A percentile compares a stretch with the other conserved stretches of the same genome.
phyloP scores from a whole-genome alignment of 2,113 vertebrate species.

The Microtus montanus region DNA sequence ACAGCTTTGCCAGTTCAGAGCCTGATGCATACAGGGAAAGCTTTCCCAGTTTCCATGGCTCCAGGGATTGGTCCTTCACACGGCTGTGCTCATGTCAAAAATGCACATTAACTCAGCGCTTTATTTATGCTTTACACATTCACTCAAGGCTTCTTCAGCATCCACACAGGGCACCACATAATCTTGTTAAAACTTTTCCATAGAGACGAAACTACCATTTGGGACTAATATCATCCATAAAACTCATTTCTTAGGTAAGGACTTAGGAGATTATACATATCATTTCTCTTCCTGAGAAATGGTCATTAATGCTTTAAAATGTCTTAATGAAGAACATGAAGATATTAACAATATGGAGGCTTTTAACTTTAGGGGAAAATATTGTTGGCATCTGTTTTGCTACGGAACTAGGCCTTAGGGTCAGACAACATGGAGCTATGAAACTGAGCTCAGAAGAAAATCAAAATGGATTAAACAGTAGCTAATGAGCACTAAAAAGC shows the following conservation, averaged over 20 bases:
- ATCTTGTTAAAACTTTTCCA: not conserved
- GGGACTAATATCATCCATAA: not conserved
- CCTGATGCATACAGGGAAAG: not conserved
- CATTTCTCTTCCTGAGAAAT: not conserved
- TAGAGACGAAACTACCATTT: not conserved
- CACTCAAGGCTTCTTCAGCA: not conserved
- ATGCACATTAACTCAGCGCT: not conserved
- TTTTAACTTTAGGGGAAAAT: not conserved
- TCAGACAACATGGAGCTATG: not conserved
- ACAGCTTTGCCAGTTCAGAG: not conserved
- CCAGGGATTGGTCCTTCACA: no score
- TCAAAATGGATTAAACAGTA: not conserved
- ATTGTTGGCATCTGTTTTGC: not conserved
- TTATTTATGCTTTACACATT: not conserved
- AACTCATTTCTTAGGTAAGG: not conserved
- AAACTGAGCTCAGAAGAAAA: not conserved
- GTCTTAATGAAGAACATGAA: not conserved
- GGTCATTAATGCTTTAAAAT: constrained; percentile 11
- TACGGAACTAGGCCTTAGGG: not conserved
- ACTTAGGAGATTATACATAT: not conserved
- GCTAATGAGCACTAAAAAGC: not conserved
- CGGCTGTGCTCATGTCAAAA: not conserved
- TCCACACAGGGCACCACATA: not conserved
- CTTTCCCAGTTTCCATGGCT: not conserved
- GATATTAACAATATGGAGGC: not conserved